These are phyloP conservation scores for Caenorhabditis panamensis DNA, from an alignment of 2,888 invertebrate genomes.

Conservation along the genomic window DNA sequence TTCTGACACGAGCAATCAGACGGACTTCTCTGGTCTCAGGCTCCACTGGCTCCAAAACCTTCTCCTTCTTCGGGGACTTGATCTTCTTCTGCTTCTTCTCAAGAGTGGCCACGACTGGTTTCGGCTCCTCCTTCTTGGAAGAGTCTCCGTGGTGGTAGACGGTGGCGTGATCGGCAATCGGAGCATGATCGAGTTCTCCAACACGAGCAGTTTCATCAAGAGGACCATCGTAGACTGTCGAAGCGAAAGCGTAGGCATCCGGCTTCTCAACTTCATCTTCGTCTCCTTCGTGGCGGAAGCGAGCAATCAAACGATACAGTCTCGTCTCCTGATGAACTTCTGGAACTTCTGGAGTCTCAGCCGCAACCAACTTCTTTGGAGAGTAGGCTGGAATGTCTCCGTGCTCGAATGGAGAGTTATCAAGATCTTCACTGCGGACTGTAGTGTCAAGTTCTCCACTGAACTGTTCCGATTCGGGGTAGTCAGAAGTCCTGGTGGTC, in stretches of 20 bases:
- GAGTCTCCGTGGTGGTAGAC: no score
- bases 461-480: constrained; percentile 21
- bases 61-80: constrained; percentile 16
- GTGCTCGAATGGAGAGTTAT: constrained; percentile 13
- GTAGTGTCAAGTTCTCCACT: constrained; percentile 24
- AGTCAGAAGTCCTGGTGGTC: constrained; percentile 6
- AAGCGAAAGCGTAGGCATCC: not conserved
- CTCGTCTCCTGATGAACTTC: constrained; percentile 17
- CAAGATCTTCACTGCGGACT: constrained; percentile 7
- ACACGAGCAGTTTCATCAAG: not conserved
- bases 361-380: constrained; percentile 11
- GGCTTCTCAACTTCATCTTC: constrained; percentile 18
- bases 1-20: constrained; percentile 17
- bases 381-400: constrained; percentile 22
- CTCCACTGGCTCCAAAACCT: constrained; percentile 15
- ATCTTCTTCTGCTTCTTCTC: constrained; percentile 16
- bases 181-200: not conserved
- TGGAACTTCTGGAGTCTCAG: not conserved
- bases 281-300: constrained; percentile 28
- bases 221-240: constrained; percentile 12
- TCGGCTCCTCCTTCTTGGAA: no score
- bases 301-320: constrained; percentile 27
- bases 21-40: constrained; percentile 29
- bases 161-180: constrained; percentile 3
- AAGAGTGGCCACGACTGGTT: not conserved